Evolutionary conservation across 1,140 invertebrate genomes (phyloP).

Genomic region (Sycophaga agraensis): DNA sequence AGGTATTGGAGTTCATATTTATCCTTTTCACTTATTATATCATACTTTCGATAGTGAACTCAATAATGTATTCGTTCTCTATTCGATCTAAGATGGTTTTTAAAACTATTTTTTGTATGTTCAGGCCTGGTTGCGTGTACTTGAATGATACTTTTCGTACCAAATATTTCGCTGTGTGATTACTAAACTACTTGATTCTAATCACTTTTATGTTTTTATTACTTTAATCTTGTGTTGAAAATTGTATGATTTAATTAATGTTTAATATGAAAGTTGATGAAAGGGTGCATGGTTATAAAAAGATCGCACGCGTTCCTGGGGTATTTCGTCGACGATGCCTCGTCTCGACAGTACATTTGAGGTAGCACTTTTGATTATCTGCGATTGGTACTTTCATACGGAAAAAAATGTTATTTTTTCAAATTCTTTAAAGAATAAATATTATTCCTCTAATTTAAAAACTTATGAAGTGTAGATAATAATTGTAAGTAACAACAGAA

Average conservation of each 20-base stretch:
- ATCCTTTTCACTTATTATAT: constrained; percentile 2
- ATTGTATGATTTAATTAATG: not conserved
- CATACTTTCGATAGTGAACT: constrained; percentile 17
- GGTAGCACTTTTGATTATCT: constrained; percentile 37
- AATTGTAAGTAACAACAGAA: too few species aligned
- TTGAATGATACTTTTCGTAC: not conserved
- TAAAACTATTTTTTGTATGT: not conserved
- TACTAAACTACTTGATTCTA: not conserved
- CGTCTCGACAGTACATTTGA: constrained; percentile 23
- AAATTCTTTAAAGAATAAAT: too few species aligned
- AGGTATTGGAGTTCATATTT: not conserved
- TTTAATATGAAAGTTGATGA: not conserved
- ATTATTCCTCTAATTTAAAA: too few species aligned
- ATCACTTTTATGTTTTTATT: not conserved
- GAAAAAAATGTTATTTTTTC: too few species aligned
- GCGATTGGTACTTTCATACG: too few species aligned
- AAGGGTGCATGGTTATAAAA: constrained; percentile 18
- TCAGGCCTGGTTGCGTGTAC: not conserved
- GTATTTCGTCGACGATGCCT: constrained; percentile 26
- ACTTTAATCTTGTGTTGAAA: not conserved
- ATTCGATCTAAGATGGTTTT: too few species aligned
- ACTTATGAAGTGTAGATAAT: too few species aligned
- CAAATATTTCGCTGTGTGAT: not conserved
- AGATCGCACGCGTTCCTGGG: constrained; percentile 33
- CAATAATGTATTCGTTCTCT: not conserved